Conservation (phyloP, 2,888 invertebrate genomes). For the Drosophila mimetica region DNA sequence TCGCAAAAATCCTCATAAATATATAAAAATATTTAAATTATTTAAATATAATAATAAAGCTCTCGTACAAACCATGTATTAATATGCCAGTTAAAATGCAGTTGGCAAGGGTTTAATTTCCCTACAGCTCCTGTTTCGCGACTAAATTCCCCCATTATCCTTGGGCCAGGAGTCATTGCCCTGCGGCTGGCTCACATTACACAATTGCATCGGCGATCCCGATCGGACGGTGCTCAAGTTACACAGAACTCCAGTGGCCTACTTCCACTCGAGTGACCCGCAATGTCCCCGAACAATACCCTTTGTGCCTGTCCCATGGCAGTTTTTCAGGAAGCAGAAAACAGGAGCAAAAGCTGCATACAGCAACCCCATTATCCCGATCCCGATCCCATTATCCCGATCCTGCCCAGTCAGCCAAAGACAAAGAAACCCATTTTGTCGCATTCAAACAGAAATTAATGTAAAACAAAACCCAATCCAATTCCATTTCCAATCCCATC, state of each 20-base stretch:
- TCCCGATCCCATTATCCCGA: constrained; percentile 18
- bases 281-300: constrained; percentile 57
- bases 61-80: no score
- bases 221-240: constrained; percentile 52
- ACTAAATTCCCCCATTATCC: constrained; percentile 57
- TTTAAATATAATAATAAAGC: neutral
- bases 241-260: constrained; percentile 75
- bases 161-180: constrained; percentile 70
- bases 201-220: constrained; percentile 59
- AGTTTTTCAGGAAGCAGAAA: neutral
- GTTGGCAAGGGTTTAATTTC: neutral
- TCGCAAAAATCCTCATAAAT: no score
- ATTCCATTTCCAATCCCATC: constrained; percentile 51
- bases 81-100: no score
- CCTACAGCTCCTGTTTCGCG: neutral
- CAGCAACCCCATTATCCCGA: constrained; percentile 37
- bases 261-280: constrained; percentile 71
- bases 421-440: constrained; percentile 75
- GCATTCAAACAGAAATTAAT: constrained; percentile 68
- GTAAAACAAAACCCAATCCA: constrained; percentile 39
- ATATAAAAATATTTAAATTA: neutral
- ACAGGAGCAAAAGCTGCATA: constrained; percentile 21
- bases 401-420: constrained; percentile 52
- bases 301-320: constrained; percentile 43
- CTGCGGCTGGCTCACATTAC: constrained; percentile 65